phyloP scores from a whole-genome alignment of 2,113 vertebrate genomes.

The Hippocampus abdominalis region DNA sequence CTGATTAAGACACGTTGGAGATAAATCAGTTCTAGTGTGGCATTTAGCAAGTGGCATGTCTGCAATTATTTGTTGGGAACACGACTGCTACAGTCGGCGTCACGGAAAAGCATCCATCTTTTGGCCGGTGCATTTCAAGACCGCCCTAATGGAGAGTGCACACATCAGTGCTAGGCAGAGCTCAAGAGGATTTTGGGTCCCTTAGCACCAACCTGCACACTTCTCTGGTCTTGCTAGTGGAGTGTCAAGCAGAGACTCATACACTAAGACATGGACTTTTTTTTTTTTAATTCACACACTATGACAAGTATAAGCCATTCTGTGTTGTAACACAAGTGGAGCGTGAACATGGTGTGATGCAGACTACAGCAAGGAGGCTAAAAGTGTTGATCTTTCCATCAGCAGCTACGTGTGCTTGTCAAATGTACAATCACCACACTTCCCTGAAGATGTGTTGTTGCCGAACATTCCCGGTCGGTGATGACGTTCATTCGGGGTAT shows the following conservation, averaged over 20 bases:
- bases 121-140: neutral
- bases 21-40: slow-evolving; percentile 25
- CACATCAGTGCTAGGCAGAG: neutral
- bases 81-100: neutral
- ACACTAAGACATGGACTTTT: neutral
- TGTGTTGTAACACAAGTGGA: neutral
- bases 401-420: neutral
- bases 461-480: too few relatives aligned
- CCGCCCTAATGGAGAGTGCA: neutral
- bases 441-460: neutral
- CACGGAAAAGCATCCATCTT: slow-evolving; percentile 2
- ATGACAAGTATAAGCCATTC: neutral
- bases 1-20: slow-evolving; percentile 50
- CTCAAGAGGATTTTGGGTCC: neutral
- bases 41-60: slow-evolving; percentile 17
- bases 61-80: slow-evolving; percentile 7
- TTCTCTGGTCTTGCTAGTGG: neutral
- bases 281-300: neutral
- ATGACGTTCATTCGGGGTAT: too few relatives aligned
- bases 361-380: neutral
- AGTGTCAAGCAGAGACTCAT: neutral
- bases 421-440: neutral
- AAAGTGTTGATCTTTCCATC: slow-evolving; percentile 2
- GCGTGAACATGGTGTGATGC: neutral
- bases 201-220: neutral